A percentile compares a stretch with the other conserved stretches of the same genome.
phyloP scores from a whole-genome alignment of 1,140 invertebrate species.

The Littorina saxatilis region DNA sequence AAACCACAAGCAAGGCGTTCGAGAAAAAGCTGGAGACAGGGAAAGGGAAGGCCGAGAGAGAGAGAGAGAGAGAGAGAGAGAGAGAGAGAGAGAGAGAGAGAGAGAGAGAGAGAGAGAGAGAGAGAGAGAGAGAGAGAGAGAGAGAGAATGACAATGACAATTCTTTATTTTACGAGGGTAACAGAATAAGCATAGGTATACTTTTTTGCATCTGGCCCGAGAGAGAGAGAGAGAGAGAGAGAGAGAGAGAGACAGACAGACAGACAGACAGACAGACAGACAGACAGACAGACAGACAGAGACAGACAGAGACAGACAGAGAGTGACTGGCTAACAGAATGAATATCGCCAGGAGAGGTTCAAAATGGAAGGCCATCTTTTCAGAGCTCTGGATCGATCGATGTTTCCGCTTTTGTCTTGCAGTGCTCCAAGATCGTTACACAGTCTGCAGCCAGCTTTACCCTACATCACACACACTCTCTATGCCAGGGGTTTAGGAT shows the following conservation, averaged over 20 bases:
- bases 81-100: too few species aligned
- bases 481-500: background rate
- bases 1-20: too few species aligned
- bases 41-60: too few species aligned
- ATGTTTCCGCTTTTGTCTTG: constrained; percentile 54
- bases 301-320: background rate
- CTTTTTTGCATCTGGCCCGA: too few species aligned
- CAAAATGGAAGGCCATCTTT: background rate
- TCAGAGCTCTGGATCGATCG: constrained; percentile 39
- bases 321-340: background rate
- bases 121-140: background rate
- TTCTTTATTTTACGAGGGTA: too few species aligned
- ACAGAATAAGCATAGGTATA: too few species aligned
- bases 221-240: constrained; percentile 12
- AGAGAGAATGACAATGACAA: too few species aligned
- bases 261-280: constrained; percentile 24
- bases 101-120: too few species aligned
- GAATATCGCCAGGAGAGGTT: background rate
- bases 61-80: too few species aligned
- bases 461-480: background rate
- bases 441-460: too few species aligned
- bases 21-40: too few species aligned
- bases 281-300: background rate
- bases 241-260: background rate
- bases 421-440: too few species aligned